phyloP scores from a whole-genome alignment of 2,888 invertebrate genomes.

The Erebia aethiops region DNA sequence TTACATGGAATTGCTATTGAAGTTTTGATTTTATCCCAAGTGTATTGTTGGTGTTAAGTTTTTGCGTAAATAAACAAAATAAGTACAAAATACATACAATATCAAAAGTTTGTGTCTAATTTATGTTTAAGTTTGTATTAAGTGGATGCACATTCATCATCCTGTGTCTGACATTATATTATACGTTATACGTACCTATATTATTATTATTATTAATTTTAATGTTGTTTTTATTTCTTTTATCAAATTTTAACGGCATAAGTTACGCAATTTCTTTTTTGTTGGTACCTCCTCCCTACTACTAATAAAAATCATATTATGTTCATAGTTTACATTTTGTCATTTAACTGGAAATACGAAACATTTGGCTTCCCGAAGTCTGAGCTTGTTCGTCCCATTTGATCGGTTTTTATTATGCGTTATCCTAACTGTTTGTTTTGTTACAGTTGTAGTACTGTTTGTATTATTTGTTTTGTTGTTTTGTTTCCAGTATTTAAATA shows the following conservation, averaged over 20 bases:
- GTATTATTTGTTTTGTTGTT: background rate
- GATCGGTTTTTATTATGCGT: background rate
- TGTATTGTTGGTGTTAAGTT: conserved; percentile 4
- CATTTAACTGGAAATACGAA: background rate
- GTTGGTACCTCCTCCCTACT: too few relatives aligned
- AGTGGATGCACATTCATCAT: too few relatives aligned
- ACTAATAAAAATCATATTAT: too few relatives aligned
- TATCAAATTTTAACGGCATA: too few relatives aligned
- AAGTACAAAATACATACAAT: background rate
- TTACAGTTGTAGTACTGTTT: background rate
- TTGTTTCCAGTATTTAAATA: background rate
- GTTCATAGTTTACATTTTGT: background rate
- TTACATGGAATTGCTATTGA: background rate
- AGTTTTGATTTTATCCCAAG: background rate
- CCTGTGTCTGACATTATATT: too few relatives aligned
- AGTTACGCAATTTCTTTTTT: too few relatives aligned
- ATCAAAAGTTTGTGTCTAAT: too few relatives aligned
- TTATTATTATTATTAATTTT: too few relatives aligned
- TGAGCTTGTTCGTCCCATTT: background rate
- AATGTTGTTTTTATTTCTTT: too few relatives aligned
- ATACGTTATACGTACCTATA: too few relatives aligned
- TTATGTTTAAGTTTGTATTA: too few relatives aligned
- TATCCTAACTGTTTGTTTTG: background rate
- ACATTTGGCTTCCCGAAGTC: background rate
- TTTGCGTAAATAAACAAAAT: background rate